Conservation (phyloP, 2,113 vertebrate genomes). For the Festucalex cinctus region DNA sequence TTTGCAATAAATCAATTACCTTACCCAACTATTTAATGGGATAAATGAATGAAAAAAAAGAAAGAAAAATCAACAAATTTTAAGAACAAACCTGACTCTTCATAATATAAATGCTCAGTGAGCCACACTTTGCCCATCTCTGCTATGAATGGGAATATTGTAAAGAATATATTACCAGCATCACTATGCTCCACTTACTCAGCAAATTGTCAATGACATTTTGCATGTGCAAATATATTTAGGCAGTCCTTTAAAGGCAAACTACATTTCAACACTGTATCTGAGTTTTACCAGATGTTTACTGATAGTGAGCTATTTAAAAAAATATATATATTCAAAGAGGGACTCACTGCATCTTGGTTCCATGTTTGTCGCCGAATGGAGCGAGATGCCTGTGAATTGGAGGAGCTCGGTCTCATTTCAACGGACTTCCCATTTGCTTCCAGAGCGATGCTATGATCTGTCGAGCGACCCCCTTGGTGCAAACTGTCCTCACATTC, state of each 20-base stretch:
- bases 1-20: background rate
- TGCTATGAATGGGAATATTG: too few relatives aligned
- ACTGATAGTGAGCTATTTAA: background rate
- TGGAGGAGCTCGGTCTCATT: constrained; percentile 71
- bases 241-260: background rate
- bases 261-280: background rate
- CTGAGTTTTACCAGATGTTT: background rate
- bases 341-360: constrained; percentile 83
- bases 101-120: too few relatives aligned
- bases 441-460: constrained; percentile 75
- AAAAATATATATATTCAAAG: constrained; percentile 1
- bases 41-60: too few relatives aligned
- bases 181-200: too few relatives aligned
- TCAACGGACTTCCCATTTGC: constrained; percentile 77
- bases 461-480: constrained; percentile 77
- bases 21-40: too few relatives aligned
- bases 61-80: background rate
- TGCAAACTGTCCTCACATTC: constrained; percentile 88
- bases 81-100: too few relatives aligned
- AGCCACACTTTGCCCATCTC: too few relatives aligned
- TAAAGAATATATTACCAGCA: too few relatives aligned
- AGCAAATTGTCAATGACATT: background rate
- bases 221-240: background rate
- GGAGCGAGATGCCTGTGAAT: constrained; percentile 80
- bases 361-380: constrained; percentile 93